Evolutionary conservation across 2,888 invertebrate genomes (phyloP), one percentile per base, ranked within the genome.

Genomic region (Nemapogon koenigi): DNA sequence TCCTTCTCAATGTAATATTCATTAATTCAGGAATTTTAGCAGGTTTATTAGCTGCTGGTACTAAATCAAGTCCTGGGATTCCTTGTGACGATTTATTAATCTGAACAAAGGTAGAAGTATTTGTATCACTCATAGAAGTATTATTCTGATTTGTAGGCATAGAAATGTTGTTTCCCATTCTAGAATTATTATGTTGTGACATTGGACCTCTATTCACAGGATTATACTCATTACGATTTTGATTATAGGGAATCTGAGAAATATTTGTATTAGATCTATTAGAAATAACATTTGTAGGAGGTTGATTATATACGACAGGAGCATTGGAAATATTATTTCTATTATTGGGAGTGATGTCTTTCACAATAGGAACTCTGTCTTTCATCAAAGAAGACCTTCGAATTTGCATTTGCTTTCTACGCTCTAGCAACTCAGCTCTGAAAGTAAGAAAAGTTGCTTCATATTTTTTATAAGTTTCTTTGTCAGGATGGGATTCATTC

Each of bases 401-500:
- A 42, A 82, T 82, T 37, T 88, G 85, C 91, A 93, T 90, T 57
- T 89, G 88, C 55, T 89, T 87, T n/a, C 91, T 81, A 11, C 91
- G 80, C 49, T 91, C 90, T 38, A 91, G 69, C 25, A 93, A 71
- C 53, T 91, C 90, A 47, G 85, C 84, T 13, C 91, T 82, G 76
- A 91, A 94, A 25, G 88, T 84, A 55, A 91, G 90, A 86, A 94
- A 95, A 62, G 92, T 93, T 37, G 88, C 84, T 65, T 94, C 92
- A 65, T 94, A 95, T 52, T 91, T 88, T 49, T 82, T 82, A 57
- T 92, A 92, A 49, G 91, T 90, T 65, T 87, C 86, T 64, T 89
- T 91, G 61, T 95, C 94, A 0, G 95, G 95, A 73, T 95, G 94
- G 63, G 92, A 90, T 22, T 87, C 88, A 73, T 96, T 96, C 55